Evolutionary conservation across 2,888 invertebrate species (phyloP).

Genomic region (Lysandra bellargus): DNA sequence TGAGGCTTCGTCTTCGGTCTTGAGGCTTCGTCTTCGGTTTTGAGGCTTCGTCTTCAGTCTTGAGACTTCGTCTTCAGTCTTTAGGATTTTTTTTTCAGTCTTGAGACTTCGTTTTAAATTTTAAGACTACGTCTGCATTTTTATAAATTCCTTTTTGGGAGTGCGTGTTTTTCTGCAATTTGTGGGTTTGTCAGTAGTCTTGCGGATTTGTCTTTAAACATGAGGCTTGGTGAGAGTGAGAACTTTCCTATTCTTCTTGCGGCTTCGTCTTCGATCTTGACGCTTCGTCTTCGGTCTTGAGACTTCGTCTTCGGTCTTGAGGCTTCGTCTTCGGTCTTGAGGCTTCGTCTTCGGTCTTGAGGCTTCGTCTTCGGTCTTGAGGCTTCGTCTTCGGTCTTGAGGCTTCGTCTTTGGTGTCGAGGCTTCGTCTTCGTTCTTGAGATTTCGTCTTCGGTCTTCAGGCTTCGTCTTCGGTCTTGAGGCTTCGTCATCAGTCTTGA

Average conservation of each 20-base stretch:
- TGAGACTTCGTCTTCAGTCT: not conserved
- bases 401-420: not conserved
- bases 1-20: no score
- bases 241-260: not conserved
- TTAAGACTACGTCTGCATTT: no score
- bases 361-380: not conserved
- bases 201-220: no score
- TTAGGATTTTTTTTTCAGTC: not conserved
- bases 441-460: constrained; percentile 10
- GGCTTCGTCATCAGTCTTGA: constrained; percentile 9
- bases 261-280: not conserved
- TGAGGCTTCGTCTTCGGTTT: not conserved
- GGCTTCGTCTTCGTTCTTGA: constrained; percentile 14
- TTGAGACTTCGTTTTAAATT: no score
- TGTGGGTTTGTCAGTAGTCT: no score
- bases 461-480: constrained; percentile 10
- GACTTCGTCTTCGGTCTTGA: not conserved
- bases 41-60: not conserved
- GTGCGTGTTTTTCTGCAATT: no score
- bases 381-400: constrained; percentile 8
- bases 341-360: not conserved
- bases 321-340: not conserved
- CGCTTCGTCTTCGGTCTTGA: not conserved
- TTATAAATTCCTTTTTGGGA: no score
- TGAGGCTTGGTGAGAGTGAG: no score